Evolutionary conservation across 2,797 vertebrate genomes (phyloP).

Genomic region (Pseudochaenichthys georgianus): DNA sequence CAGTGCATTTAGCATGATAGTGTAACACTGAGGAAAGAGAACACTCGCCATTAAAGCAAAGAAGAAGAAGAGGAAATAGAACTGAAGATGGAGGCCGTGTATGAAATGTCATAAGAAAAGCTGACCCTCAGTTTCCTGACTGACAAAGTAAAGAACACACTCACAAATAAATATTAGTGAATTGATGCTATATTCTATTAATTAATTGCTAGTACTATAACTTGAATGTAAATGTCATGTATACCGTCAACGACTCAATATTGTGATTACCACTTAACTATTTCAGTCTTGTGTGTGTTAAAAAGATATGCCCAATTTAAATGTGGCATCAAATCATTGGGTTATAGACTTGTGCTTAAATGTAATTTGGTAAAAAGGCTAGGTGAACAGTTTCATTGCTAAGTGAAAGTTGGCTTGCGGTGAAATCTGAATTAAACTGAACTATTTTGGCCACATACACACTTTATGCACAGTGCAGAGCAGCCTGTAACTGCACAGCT

Average conservation of each 20-base stretch:
- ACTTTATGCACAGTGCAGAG: neutral
- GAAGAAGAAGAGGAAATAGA: neutral
- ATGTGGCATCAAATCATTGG: neutral
- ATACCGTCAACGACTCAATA: too few relatives aligned
- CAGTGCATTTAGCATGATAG: fast-evolving
- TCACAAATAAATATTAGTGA: neutral
- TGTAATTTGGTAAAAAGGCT: neutral
- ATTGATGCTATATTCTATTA: too few relatives aligned
- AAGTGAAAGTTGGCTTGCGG: neutral
- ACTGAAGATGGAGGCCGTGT: neutral
- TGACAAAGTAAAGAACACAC: neutral
- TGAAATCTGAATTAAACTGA: neutral
- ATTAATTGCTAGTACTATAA: neutral
- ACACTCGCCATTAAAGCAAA: neutral
- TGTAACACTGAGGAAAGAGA: neutral
- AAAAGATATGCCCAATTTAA: neutral
- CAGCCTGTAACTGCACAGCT: neutral
- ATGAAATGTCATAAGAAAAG: neutral
- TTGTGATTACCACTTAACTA: neutral
- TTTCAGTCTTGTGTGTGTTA: neutral
- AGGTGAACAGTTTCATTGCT: fast-evolving
- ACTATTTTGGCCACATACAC: neutral
- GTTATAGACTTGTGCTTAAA: neutral
- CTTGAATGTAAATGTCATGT: too few relatives aligned
- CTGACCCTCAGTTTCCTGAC: neutral